phyloP scores from a whole-genome alignment of 2,888 invertebrate genomes.

The Drosophila neotestacea region DNA sequence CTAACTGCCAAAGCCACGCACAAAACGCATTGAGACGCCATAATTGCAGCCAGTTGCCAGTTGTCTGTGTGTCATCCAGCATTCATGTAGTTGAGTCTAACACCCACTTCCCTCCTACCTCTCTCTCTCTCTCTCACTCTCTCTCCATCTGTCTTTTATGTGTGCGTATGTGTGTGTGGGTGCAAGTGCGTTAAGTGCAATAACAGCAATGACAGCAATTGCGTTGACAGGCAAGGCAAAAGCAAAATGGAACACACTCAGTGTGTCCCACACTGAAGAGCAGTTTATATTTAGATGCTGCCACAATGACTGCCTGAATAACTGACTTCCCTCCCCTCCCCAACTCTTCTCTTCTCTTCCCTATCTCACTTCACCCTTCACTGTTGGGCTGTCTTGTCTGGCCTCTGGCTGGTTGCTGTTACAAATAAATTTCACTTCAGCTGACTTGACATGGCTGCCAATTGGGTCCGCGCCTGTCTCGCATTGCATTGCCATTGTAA shows the following conservation, averaged over 20 bases:
- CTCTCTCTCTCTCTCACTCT: neutral
- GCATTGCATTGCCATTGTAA: slow-evolving; percentile 47
- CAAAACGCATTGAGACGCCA: slow-evolving; percentile 77
- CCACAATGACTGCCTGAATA: slow-evolving; percentile 45
- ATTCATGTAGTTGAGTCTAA: no score
- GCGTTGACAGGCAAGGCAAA: slow-evolving; percentile 66
- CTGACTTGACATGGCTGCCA: slow-evolving; percentile 66
- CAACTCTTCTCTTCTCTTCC: no score
- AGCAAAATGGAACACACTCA: slow-evolving; percentile 57
- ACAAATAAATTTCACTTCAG: slow-evolving; percentile 64
- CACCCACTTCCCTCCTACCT: neutral
- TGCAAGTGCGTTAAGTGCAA: slow-evolving; percentile 79
- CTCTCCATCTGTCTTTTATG: no score
- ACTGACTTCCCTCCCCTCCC: slow-evolving; percentile 2
- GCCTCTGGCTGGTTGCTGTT: slow-evolving; percentile 32
- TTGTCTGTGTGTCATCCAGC: slow-evolving; percentile 22
- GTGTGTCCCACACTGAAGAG: slow-evolving; percentile 44
- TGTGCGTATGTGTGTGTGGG: slow-evolving; percentile 25
- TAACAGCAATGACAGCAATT: slow-evolving; percentile 75
- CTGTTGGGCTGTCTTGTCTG: slow-evolving; percentile 2
- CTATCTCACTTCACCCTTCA: neutral
- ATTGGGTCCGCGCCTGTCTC: slow-evolving; percentile 56
- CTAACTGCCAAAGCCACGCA: slow-evolving; percentile 77
- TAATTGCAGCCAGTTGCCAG: slow-evolving; percentile 77
- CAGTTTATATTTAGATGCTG: slow-evolving; percentile 73